These are phyloP conservation scores for Lycopodina hypogea DNA, from an alignment of 37 sponge, comb jelly and placozoan species.

Conservation along the genomic window DNA sequence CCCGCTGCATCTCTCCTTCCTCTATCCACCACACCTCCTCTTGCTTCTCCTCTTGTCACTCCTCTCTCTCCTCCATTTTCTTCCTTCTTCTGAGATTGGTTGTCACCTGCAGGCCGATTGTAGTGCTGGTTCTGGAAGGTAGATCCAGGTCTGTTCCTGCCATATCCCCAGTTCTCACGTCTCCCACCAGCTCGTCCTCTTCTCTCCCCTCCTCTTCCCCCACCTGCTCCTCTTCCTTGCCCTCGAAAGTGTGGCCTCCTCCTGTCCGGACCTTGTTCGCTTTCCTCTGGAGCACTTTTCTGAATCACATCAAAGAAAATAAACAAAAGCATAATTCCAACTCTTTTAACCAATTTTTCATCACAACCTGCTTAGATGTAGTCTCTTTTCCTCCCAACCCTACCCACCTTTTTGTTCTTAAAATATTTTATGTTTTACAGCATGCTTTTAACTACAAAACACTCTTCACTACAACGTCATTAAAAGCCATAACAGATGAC, in stretches of 20 bases:
- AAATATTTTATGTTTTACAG: no score
- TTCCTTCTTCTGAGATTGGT: background rate
- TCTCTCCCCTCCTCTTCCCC: conserved; percentile 10
- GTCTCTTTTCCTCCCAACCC: no score
- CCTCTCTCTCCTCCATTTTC: background rate
- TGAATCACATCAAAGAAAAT: background rate
- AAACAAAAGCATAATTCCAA: background rate
- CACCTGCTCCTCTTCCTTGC: conserved; percentile 1
- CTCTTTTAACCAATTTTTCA: no score
- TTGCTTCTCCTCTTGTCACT: background rate
- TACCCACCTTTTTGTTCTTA: no score
- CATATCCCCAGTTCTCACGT: background rate
- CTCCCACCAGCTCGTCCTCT: background rate
- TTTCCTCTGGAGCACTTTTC: conserved; percentile 35
- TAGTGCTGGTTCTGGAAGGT: background rate
- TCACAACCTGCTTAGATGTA: no score
- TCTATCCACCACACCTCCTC: conserved; percentile 9
- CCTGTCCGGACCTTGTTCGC: conserved; percentile 32
- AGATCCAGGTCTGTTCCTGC: background rate
- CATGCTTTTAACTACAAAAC: no score
- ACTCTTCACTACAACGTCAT: no score
- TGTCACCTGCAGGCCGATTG: background rate
- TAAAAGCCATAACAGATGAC: background rate
- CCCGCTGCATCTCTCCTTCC: background rate
- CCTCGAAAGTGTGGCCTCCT: conserved; percentile 14